A percentile compares a stretch with the other conserved stretches of the same genome.
Conservation (phyloP, 2,113 vertebrate species). For the Nyctibius bracteatus region DNA sequence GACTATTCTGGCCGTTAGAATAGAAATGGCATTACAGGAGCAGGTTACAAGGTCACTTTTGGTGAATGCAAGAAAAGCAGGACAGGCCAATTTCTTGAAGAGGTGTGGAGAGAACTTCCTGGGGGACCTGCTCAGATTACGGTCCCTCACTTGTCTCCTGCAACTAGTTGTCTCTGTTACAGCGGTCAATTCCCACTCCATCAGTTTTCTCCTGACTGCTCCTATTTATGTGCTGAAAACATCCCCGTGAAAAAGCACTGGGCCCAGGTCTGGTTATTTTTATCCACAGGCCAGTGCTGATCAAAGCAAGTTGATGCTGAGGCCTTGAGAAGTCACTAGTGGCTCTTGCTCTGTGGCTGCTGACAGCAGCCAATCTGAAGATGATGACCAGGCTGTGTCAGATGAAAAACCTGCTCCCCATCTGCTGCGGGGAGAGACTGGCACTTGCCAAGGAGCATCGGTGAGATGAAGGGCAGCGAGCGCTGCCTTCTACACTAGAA, state of each 20-base stretch:
- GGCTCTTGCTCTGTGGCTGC: not conserved
- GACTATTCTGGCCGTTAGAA: not conserved
- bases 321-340: not conserved
- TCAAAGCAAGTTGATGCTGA: not conserved
- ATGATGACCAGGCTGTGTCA: not conserved
- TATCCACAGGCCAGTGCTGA: not conserved
- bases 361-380: not conserved
- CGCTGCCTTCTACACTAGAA: rapidly evolving
- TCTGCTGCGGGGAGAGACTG: not conserved
- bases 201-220: not conserved
- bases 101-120: not conserved
- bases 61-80: not conserved
- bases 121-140: not conserved
- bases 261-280: not conserved
- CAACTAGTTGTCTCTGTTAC: not conserved
- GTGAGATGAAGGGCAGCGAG: not conserved
- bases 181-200: rapidly evolving
- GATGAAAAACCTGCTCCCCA: not conserved
- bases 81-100: not conserved
- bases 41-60: not conserved
- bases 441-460: not conserved
- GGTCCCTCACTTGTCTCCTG: not conserved
- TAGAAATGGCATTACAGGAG: not conserved
- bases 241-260: not conserved
- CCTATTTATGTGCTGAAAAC: not conserved